phyloP scores from a whole-genome alignment of 2,797 vertebrate species.

The Saxicola maurus region DNA sequence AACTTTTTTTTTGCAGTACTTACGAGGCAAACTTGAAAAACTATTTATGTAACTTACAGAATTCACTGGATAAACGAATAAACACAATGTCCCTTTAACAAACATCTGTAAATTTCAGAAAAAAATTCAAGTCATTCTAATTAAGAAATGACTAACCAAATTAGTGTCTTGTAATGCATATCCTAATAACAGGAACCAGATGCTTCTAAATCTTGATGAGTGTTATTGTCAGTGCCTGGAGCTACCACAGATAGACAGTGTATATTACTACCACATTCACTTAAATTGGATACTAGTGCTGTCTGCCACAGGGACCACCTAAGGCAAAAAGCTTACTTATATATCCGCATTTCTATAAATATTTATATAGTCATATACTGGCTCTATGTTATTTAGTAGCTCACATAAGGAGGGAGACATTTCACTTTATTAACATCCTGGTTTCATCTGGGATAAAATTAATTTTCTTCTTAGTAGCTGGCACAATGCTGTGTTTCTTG shows the following conservation, averaged over 20 bases:
- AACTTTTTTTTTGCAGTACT: not conserved
- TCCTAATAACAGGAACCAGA: slow-evolving; percentile 19
- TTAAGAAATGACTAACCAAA: slow-evolving; percentile 23
- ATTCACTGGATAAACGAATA: not conserved
- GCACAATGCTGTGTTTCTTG: not conserved
- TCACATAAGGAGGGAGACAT: not conserved
- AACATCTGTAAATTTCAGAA: not conserved
- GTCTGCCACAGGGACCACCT: not conserved
- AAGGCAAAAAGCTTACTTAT: slow-evolving; percentile 6
- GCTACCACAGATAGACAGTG: not conserved
- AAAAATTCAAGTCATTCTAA: not conserved
- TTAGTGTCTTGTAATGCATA: not conserved
- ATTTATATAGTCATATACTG: not conserved
- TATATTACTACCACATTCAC: not conserved
- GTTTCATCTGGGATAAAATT: not conserved
- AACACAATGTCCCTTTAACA: not conserved
- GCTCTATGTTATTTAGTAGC: not conserved
- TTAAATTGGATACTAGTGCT: not conserved
- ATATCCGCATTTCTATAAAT: not conserved
- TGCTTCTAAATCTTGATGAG: not conserved
- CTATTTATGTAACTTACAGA: not conserved
- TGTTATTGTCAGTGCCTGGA: not conserved
- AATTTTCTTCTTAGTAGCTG: not conserved
- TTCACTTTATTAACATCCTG: not conserved
- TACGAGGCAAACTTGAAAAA: not conserved